Evolutionary conservation across 35 echinoderm and acorn worm species (phyloP), one percentile per base, ranked within the genome.

Genomic region (Lytechinus variegatus): DNA sequence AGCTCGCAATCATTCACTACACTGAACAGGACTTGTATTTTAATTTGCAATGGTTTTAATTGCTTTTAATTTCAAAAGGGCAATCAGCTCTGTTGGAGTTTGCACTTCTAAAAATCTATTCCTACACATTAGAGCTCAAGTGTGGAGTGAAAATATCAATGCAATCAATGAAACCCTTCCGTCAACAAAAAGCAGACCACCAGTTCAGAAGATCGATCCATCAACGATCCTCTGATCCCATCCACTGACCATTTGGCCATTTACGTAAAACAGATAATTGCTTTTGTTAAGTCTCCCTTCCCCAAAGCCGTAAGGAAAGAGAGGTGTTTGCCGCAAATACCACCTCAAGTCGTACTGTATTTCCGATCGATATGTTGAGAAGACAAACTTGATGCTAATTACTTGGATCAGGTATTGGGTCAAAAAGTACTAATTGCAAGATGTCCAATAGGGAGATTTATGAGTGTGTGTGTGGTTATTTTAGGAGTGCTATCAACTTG

Each of bases 71-170:
- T 79, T 79, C 66, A 79, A 79, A 79, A 79, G 66, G 66, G 66
- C 66, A 79, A 79, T 79, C 66, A 79, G 66, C 66, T 24, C 66
- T 24, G 66, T 79, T n/a, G 66, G 66, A 79, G 66, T 79, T 79
- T 79, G 66, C 66, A 79, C 66, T 79, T 79, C 66, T 79, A 79
- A 79, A 79, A 79, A 79, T 79, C 66, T 79, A 79, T 79, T 79
- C 66, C 66, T 79, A 79, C 66, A 79, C 66, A 79, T 79, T 79
- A 79, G 66, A n/a, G 66, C 66, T 79, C 66, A 79, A 79, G 66
- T 79, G 66, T 79, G 66, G 66, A 24, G 66, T 79, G 66, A 79
- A 79, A 79, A 79, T 79, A 79, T 79, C 19, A 0, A 79, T 79
- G 19, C 66, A 79, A 79, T 79, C 66, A 79, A 79, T 79, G n/a